Evolutionary conservation across 2,113 vertebrate species (phyloP).

Genomic region (Albula glossodonta): DNA sequence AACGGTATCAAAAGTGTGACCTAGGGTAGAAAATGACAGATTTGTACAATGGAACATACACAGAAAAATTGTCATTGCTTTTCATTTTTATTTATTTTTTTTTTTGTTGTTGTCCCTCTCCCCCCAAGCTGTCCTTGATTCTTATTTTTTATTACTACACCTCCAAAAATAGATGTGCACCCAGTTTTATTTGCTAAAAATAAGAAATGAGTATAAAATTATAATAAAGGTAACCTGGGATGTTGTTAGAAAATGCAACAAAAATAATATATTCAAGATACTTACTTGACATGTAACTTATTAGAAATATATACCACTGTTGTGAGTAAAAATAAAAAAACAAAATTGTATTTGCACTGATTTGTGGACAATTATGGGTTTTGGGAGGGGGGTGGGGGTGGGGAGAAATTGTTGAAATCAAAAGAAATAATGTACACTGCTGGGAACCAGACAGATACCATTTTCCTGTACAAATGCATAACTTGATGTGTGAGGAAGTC

Average conservation of each 20-base stretch:
- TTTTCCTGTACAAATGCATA: constrained; percentile 8
- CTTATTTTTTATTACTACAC: constrained; percentile 8
- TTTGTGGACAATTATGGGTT: constrained; percentile 17
- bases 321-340: constrained; percentile 11
- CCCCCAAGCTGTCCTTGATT: constrained; percentile 21
- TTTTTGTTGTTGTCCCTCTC: background rate
- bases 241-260: constrained; percentile 30
- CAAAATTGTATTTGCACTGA: constrained; percentile 40
- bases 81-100: constrained; percentile 3
- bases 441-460: background rate
- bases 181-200: constrained; percentile 14
- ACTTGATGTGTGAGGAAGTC: constrained; percentile 4
- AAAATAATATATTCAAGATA: constrained; percentile 32
- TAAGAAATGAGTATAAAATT: background rate
- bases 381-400: background rate
- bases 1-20: background rate
- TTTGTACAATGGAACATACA: background rate
- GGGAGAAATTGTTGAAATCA: background rate
- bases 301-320: constrained; percentile 38
- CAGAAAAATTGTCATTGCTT: background rate
- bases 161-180: background rate
- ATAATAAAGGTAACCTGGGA: constrained; percentile 23
- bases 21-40: background rate
- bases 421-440: background rate
- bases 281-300: constrained; percentile 33